Conservation (phyloP, 2,888 invertebrate species). For the Mythimna pallens region DNA sequence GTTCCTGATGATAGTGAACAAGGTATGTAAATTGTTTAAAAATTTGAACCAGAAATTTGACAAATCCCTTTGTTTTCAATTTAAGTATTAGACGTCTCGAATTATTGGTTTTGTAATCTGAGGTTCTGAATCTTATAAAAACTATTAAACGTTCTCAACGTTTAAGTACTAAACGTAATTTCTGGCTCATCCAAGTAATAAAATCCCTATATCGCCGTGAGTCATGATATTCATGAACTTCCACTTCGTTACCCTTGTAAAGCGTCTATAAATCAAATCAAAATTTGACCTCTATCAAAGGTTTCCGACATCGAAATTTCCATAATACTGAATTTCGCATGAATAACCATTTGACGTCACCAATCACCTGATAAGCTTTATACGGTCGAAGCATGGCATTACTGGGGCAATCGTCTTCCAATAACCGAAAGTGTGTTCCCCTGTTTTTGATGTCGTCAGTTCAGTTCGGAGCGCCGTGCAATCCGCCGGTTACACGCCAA, state of each 20-base stretch:
- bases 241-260: conserved; percentile 59
- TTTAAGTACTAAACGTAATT: conserved; percentile 22
- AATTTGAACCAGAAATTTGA: background rate
- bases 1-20: conserved; percentile 44
- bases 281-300: conserved; percentile 66
- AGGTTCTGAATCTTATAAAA: conserved; percentile 16
- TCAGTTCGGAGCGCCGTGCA: conserved; percentile 80
- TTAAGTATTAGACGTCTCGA: background rate
- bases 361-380: conserved; percentile 82
- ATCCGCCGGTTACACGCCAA: conserved; percentile 74
- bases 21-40: conserved; percentile 57
- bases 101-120: background rate
- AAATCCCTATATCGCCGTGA: conserved; percentile 39
- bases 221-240: conserved; percentile 57
- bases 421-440: conserved; percentile 80
- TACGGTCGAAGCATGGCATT: conserved; percentile 80
- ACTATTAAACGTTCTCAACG: conserved; percentile 25
- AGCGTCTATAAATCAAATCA: conserved; percentile 60
- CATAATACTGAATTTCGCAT: conserved; percentile 72
- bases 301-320: conserved; percentile 68
- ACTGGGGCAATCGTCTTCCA: conserved; percentile 79
- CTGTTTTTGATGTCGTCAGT: conserved; percentile 83
- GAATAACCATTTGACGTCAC: conserved; percentile 81
- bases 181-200: conserved; percentile 38
- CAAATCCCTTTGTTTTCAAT: background rate